phyloP scores from a whole-genome alignment of 2,113 vertebrate species.

The Chauna torquata region DNA sequence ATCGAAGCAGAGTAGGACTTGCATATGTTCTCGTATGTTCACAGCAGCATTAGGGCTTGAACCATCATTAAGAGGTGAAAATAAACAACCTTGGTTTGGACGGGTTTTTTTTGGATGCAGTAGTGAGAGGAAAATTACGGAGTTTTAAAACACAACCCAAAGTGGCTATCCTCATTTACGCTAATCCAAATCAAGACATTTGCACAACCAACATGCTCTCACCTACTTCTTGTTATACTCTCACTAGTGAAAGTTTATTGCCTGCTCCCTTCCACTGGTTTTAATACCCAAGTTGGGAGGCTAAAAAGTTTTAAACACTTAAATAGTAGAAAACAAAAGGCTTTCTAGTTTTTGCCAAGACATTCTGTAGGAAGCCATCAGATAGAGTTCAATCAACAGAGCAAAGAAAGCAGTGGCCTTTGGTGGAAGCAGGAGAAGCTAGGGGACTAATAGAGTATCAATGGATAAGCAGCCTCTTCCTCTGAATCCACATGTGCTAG shows the following conservation, averaged over 20 bases:
- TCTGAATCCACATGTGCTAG: rapidly evolving
- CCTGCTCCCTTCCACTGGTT: not conserved
- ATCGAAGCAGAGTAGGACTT: not conserved
- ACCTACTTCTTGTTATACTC: not conserved
- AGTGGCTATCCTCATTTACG: not conserved
- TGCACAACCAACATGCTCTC: not conserved
- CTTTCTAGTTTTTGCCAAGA: not conserved
- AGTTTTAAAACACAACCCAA: not conserved
- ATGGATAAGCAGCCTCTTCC: not conserved
- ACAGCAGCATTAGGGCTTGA: not conserved
- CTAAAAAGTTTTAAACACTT: not conserved
- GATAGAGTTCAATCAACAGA: not conserved
- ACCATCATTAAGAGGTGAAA: not conserved
- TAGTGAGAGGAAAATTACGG: not conserved
- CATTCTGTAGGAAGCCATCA: not conserved
- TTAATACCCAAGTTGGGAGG: not conserved
- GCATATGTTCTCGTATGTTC: rapidly evolving
- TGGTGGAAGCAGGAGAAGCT: not conserved
- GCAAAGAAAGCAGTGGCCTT: not conserved
- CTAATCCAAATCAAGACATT: not conserved
- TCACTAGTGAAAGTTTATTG: not conserved
- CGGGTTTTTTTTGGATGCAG: not conserved
- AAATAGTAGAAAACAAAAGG: not conserved
- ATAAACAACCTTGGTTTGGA: not conserved
- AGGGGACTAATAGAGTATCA: not conserved